Conservation (phyloP, 2,888 invertebrate genomes). For the Ectemnius continuus region DNA sequence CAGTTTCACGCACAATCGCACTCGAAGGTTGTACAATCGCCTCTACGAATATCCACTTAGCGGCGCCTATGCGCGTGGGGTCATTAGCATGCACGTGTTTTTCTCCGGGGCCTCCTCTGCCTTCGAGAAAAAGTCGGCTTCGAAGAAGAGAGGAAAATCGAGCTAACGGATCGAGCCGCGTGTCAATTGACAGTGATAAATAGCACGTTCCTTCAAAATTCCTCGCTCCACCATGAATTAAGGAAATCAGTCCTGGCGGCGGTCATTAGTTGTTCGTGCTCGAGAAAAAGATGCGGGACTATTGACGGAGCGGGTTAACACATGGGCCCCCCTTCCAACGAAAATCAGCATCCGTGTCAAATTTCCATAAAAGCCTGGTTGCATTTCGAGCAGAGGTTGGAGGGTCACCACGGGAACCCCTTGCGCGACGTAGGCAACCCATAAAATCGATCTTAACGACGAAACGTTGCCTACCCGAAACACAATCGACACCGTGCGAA, state of each 20-base stretch:
- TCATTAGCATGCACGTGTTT: constrained; percentile 51
- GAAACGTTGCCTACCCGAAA: neutral
- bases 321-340: too few species aligned
- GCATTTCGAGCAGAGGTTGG: neutral
- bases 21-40: neutral
- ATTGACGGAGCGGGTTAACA: neutral
- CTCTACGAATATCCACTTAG: constrained; percentile 10
- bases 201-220: constrained; percentile 20
- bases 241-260: neutral
- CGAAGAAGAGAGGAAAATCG: constrained; percentile 17
- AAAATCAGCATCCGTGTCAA: neutral
- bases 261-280: constrained; percentile 14
- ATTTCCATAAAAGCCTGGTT: neutral
- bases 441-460: constrained; percentile 6
- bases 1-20: too few species aligned
- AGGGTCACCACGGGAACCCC: neutral
- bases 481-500: too few species aligned
- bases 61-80: constrained; percentile 35
- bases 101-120: constrained; percentile 18
- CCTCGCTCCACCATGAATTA: constrained; percentile 9
- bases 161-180: constrained; percentile 1
- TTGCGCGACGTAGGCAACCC: neutral
- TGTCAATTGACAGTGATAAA: constrained; percentile 36
- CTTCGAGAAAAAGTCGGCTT: constrained; percentile 11
- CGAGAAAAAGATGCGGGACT: constrained; percentile 9